Base-by-base conservation (phyloP, 2,888 invertebrate genomes). In the Parascotia fuliginaria region DNA sequence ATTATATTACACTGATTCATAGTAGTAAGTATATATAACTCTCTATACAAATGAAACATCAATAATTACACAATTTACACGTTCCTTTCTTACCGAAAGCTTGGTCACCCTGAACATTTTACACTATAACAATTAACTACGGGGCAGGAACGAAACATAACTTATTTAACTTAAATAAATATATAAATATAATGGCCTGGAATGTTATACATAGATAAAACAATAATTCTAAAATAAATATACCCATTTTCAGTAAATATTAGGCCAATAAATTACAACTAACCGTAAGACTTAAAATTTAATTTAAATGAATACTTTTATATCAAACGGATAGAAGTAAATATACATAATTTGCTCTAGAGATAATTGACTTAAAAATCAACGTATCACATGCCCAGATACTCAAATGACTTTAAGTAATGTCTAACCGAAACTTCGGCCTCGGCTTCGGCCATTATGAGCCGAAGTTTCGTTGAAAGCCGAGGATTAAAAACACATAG, bases 11-110 rank as follows among this genome's bases (percentile, higher is more conserved):
- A 84, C 64, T 67, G 75, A 78, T 79, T 79, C 53, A 64, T 53
- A 42, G 32, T 69, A 70, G 65, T 72, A 79, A 75, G 77, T 78
- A 80, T 77, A 85, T 81, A 88, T 79, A 80, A 74, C 83, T 89
- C 84, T 88, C 89, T 90, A 87, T 90, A 90, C 90, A 90, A 85
- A 81, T 66, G 56, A 77, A 82, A 73, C 60, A 58, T 56, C 37
- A 37, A 53, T 66, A 70, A 77, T 81, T 84, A 84, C 80, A 83
- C 62, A 80, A 79, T 83, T 74, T 84, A 84, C 84, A 81, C 28
- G 24, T 52, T 52, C 38, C 52, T 49, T 55, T 60, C 49, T 53
- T 53, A 38, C 19, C 28, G 11, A 19, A 60, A 55, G 15, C 19
- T 12, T 49, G 11, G 29, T 31, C 53, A 64, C 59, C 64, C 51